Conservation (phyloP, 2,797 vertebrate genomes). For the Schizothorax lantsangensis region DNA sequence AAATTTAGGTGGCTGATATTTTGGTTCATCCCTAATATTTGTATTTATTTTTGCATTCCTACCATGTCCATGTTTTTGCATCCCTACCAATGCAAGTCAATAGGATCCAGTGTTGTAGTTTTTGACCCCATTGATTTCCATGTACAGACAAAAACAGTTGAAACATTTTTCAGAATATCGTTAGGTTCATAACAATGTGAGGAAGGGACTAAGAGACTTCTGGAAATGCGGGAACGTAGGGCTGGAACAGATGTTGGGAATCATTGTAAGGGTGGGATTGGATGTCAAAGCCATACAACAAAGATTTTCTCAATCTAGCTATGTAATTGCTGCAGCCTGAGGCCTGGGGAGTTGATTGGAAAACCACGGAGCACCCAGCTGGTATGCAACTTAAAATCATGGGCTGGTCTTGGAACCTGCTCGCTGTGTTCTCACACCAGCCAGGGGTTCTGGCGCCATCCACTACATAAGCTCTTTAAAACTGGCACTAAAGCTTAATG, state of each 20-base stretch:
- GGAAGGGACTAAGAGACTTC: neutral
- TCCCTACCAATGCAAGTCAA: neutral
- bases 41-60: neutral
- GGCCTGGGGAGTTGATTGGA: conserved; percentile 48
- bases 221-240: neutral
- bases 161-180: neutral
- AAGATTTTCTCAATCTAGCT: conserved; percentile 49
- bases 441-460: conserved; percentile 56
- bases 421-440: conserved; percentile 47
- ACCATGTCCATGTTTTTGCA: neutral
- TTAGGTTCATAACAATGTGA: neutral
- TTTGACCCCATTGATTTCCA: neutral
- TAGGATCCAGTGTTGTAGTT: neutral
- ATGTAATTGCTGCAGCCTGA: conserved; percentile 44
- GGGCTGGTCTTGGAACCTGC: conserved; percentile 33
- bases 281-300: conserved; percentile 36
- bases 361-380: conserved; percentile 46
- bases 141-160: neutral
- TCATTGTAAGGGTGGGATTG: conserved; percentile 44
- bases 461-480: conserved; percentile 58
- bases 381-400: conserved; percentile 36
- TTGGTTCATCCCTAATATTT: neutral
- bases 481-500: conserved; percentile 57
- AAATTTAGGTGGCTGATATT: neutral
- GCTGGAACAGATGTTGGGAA: conserved; percentile 43